phyloP scores from a whole-genome alignment of 2,113 vertebrate species.

The Mesitornis unicolor region DNA sequence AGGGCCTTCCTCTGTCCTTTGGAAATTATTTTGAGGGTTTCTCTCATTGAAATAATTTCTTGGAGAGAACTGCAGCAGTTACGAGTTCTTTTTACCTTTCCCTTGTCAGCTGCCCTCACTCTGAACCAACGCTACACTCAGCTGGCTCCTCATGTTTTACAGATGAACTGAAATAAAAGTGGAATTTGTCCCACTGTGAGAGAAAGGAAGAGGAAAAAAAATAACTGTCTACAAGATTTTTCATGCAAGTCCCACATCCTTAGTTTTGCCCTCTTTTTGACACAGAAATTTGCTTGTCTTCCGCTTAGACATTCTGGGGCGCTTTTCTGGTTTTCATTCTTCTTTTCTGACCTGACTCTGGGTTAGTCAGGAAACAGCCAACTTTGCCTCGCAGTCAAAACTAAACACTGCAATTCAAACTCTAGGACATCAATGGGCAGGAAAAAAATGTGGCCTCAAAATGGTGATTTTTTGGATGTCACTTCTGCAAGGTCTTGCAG shows the following conservation, averaged over 20 bases:
- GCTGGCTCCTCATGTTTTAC: conserved; percentile 52
- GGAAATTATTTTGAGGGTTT: background rate
- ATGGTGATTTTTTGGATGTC: background rate
- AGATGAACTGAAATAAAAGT: conserved; percentile 51
- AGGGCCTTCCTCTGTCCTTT: background rate
- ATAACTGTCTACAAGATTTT: background rate
- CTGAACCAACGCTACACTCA: background rate
- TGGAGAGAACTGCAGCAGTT: background rate
- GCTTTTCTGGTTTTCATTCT: background rate
- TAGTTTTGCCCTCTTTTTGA: conserved; percentile 26
- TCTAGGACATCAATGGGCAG: background rate
- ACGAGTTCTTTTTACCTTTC: conserved; percentile 19
- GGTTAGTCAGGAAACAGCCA: background rate
- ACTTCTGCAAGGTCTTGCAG: background rate
- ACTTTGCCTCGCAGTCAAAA: background rate
- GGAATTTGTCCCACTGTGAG: conserved; percentile 51
- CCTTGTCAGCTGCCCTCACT: conserved; percentile 27
- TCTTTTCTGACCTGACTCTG: background rate
- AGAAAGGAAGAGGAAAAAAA: background rate
- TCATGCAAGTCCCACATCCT: conserved; percentile 28
- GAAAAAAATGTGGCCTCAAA: background rate
- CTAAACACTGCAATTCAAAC: background rate
- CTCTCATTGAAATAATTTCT: background rate
- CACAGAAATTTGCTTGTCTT: background rate
- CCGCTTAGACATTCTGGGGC: background rate